Evolutionary conservation across 2,113 vertebrate genomes (phyloP).

Genomic region (Hucho hucho): DNA sequence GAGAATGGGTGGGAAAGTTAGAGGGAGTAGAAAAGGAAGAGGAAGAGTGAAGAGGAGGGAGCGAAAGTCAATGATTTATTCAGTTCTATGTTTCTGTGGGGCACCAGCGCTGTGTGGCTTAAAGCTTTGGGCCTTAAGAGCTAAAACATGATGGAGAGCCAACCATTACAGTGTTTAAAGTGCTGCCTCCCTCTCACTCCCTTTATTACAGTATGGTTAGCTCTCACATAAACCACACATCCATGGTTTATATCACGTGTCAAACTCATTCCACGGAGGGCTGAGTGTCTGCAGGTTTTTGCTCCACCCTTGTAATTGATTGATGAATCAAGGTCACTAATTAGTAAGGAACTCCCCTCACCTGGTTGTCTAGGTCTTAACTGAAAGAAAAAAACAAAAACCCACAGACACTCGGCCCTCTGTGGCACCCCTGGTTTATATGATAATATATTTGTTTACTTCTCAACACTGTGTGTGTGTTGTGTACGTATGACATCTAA

Average conservation of each 20-base stretch:
- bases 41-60: slow-evolving; percentile 3
- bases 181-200: slow-evolving; percentile 8
- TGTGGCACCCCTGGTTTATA: not conserved
- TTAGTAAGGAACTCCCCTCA: too few species aligned
- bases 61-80: slow-evolving; percentile 53
- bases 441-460: slow-evolving; percentile 17
- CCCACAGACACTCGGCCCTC: too few species aligned
- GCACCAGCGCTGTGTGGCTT: slow-evolving; percentile 9
- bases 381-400: too few species aligned
- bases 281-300: too few species aligned
- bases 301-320: too few species aligned
- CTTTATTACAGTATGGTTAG: slow-evolving; percentile 20
- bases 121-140: slow-evolving; percentile 36
- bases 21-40: slow-evolving; percentile 15
- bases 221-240: slow-evolving; percentile 8
- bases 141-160: slow-evolving; percentile 36
- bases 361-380: too few species aligned
- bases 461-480: slow-evolving; percentile 26
- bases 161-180: slow-evolving; percentile 53
- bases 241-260: not conserved
- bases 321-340: too few species aligned
- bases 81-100: slow-evolving; percentile 39
- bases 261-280: too few species aligned
- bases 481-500: too few species aligned
- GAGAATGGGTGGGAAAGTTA: not conserved